Percentiles rank a stretch among this genome's conserved stretches.
These are phyloP conservation scores for Glandiceps talaboti DNA, from an alignment of 53 echinoderm and acorn worm genomes.

Conservation along the genomic window DNA sequence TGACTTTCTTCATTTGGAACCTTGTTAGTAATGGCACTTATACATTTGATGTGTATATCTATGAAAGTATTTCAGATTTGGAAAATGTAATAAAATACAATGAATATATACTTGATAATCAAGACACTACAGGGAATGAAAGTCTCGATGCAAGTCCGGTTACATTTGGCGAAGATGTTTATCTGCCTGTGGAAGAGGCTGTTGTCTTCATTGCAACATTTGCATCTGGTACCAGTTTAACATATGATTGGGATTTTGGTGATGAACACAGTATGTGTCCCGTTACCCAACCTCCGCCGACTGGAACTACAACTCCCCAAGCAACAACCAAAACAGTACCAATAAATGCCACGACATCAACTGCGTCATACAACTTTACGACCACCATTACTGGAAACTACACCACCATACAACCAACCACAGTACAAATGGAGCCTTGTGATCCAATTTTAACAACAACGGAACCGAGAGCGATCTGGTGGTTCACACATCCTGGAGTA, in stretches of 20 bases:
- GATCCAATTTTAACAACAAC: constrained; percentile 32
- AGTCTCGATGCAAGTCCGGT: constrained; percentile 1
- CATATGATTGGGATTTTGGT: constrained; percentile 87
- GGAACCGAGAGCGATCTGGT: constrained; percentile 58
- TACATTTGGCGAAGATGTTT: neutral
- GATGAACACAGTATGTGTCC: constrained; percentile 11
- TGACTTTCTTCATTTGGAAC: constrained; percentile 7
- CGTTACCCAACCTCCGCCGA: constrained; percentile 1
- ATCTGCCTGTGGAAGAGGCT: constrained; percentile 14
- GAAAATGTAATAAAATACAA: constrained; percentile 33
- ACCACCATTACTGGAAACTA: neutral
- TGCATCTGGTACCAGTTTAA: constrained; percentile 65
- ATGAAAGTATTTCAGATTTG: constrained; percentile 7
- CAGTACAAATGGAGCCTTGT: neutral
- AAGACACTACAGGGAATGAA: constrained; percentile 35
- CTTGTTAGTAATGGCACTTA: constrained; percentile 19
- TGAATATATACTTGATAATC: constrained; percentile 46
- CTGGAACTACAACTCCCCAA: neutral
- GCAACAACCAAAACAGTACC: neutral
- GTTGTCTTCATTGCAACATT: constrained; percentile 45
- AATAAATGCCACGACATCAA: neutral
- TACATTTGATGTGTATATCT: constrained; percentile 2
- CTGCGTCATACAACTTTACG: neutral
- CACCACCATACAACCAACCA: neutral
- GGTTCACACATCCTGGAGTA: constrained; percentile 47